Percentiles rank a stretch among this genome's conserved stretches.
Evolutionary conservation across 2,797 vertebrate genomes (phyloP).

Genomic region (Serranus cabrilla): DNA sequence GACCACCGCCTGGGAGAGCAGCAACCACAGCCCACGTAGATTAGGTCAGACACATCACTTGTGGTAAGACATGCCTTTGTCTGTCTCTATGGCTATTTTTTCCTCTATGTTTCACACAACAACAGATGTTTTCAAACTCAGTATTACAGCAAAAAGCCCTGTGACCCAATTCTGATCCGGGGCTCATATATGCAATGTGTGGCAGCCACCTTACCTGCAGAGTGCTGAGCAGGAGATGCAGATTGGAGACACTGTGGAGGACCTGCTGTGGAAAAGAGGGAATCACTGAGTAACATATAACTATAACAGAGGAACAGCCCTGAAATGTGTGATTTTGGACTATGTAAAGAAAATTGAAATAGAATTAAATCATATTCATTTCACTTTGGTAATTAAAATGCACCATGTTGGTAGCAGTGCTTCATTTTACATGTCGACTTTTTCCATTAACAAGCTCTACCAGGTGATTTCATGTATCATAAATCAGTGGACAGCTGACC

Average conservation of each 20-base stretch:
- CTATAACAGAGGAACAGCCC: background rate
- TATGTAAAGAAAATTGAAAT: no score
- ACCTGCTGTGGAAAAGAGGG: constrained; percentile 88
- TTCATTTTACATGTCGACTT: constrained; percentile 8
- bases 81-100: background rate
- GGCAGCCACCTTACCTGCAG: constrained; percentile 88
- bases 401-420: background rate
- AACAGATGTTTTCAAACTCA: background rate
- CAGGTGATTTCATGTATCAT: background rate
- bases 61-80: background rate
- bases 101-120: background rate
- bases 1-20: constrained; percentile 89
- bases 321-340: no score
- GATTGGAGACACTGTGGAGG: constrained; percentile 90
- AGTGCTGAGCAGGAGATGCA: constrained; percentile 91
- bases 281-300: constrained; percentile 32
- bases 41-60: constrained; percentile 12
- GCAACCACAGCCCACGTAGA: constrained; percentile 3
- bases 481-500: background rate
- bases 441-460: constrained; percentile 2
- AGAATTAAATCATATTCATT: background rate
- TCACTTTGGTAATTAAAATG: constrained; percentile 12
- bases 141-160: background rate
- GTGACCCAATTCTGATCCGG: constrained; percentile 22
- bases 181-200: background rate